phyloP scores from a whole-genome alignment of 2,888 invertebrate species.

The Phortica magna region DNA sequence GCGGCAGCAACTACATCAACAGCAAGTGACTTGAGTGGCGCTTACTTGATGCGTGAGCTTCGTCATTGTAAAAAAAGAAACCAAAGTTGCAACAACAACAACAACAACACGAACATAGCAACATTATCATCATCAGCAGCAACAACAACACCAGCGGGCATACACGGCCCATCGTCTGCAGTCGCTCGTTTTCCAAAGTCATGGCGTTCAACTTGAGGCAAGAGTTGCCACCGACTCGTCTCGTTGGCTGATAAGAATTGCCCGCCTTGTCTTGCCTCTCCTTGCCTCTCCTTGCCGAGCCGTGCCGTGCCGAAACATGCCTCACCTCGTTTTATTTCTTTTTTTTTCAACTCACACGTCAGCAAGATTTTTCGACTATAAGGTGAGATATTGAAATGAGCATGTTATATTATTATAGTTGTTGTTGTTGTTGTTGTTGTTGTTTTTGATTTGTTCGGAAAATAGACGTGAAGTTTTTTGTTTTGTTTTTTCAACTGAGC shows the following conservation, averaged over 20 bases:
- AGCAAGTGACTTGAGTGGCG: slow-evolving; percentile 72
- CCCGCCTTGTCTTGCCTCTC: not conserved
- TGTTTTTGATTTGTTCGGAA: not conserved
- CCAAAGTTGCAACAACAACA: slow-evolving; percentile 45
- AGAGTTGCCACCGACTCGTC: slow-evolving; percentile 1
- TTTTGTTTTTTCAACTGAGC: not conserved
- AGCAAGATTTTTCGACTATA: not conserved
- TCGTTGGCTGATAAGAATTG: not conserved
- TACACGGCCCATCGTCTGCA: not conserved
- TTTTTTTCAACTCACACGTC: not conserved
- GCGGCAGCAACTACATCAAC: slow-evolving; percentile 62
- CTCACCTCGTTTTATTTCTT: not conserved
- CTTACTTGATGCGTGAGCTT: slow-evolving; percentile 72
- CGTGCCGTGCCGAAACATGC: not conserved
- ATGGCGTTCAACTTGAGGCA: slow-evolving; percentile 1
- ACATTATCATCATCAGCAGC: slow-evolving; percentile 35
- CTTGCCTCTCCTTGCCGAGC: not conserved
- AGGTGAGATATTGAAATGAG: slow-evolving; percentile 16
- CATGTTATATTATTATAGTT: not conserved
- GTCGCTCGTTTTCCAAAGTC: not conserved
- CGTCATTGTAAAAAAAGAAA: slow-evolving; percentile 48
- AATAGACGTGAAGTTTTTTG: slow-evolving; percentile 5
- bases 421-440: not conserved
- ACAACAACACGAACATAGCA: slow-evolving; percentile 32
- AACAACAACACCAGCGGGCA: not conserved